Percentiles rank a stretch among this genome's conserved stretches.
Conservation (phyloP, 2,888 invertebrate species). For the Chaitophorus viminalis region DNA sequence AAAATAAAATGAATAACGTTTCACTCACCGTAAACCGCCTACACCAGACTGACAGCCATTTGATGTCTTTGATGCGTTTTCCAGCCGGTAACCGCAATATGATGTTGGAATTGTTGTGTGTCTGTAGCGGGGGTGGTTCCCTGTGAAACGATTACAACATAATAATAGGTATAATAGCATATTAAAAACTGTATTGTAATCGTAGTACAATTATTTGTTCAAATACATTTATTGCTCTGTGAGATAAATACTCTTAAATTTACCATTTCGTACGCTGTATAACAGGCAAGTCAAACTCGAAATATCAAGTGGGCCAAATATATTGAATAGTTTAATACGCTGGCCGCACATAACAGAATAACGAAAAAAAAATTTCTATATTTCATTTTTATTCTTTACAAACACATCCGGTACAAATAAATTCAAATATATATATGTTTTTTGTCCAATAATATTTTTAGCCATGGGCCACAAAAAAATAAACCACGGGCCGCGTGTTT, state of each 20-base stretch:
- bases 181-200: not conserved
- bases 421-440: no score
- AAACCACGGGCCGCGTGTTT: no score
- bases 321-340: no score
- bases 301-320: no score
- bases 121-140: conserved; percentile 80
- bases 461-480: no score
- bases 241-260: not conserved
- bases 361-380: no score
- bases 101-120: conserved; percentile 82
- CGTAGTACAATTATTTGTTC: not conserved
- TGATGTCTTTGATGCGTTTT: conserved; percentile 85
- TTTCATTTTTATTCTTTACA: no score
- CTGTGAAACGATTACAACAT: conserved; percentile 69
- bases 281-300: no score
- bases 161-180: not conserved
- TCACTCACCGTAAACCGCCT: conserved; percentile 84
- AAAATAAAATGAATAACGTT: conserved; percentile 1
- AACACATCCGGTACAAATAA: no score
- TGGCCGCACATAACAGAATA: no score
- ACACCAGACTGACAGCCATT: conserved; percentile 94
- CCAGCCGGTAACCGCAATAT: conserved; percentile 85
- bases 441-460: no score
- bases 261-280: not conserved
- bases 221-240: not conserved